Evolutionary conservation across 1,140 invertebrate genomes (phyloP).

Genomic region (Drosophila leontia): DNA sequence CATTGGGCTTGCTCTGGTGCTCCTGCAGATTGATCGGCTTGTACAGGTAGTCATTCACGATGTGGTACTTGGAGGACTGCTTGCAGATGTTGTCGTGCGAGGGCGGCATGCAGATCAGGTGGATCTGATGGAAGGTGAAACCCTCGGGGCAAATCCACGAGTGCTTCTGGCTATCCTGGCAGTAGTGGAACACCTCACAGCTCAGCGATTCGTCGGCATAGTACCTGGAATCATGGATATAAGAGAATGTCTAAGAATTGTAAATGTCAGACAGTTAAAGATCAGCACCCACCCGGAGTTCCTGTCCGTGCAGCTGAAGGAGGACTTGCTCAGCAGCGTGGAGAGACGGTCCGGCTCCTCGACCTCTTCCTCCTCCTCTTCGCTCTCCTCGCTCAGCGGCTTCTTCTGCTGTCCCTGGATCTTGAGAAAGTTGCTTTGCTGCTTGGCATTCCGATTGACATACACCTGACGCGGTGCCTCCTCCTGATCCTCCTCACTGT

Average conservation of each 20-base stretch:
- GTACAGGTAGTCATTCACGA: constrained; percentile 97
- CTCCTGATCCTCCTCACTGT: constrained; percentile 82
- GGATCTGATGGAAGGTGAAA: constrained; percentile 96
- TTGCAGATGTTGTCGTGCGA: constrained; percentile 95
- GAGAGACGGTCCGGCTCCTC: constrained; percentile 94
- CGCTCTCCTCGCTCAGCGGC: constrained; percentile 75
- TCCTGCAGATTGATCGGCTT: constrained; percentile 94
- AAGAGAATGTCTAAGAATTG: too few species aligned
- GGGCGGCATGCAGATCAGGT: constrained; percentile 96
- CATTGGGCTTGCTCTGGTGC: constrained; percentile 91
- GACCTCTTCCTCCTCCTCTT: constrained; percentile 89
- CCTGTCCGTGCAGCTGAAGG: constrained; percentile 92
- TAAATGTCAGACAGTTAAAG: not conserved
- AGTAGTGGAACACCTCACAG: constrained; percentile 97
- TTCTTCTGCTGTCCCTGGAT: constrained; percentile 59
- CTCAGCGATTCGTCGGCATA: constrained; percentile 95
- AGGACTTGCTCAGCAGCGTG: constrained; percentile 91
- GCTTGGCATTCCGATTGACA: constrained; percentile 72
- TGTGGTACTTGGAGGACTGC: constrained; percentile 95
- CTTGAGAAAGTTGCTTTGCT: constrained; percentile 75
- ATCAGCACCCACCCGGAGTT: constrained; percentile 88
- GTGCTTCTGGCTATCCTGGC: constrained; percentile 94
- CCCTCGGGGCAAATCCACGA: constrained; percentile 97
- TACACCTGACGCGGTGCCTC: constrained; percentile 80
- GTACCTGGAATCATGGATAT: constrained; percentile 86